phyloP scores from a whole-genome alignment of 2,888 invertebrate genomes.

The Chrysolina oricalcia region DNA sequence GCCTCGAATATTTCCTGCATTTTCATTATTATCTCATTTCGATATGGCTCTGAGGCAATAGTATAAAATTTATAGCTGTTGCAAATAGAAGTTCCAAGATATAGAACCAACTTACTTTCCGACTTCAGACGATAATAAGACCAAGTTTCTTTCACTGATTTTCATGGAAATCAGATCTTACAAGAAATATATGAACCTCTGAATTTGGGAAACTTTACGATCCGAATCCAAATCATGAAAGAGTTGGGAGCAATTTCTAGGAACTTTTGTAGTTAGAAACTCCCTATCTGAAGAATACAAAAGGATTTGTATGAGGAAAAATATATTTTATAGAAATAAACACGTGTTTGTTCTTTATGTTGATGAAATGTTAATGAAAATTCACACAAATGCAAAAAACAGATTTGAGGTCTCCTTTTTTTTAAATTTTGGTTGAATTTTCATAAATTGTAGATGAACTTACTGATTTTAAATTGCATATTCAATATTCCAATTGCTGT shows the following conservation, averaged over 20 bases:
- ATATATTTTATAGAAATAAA: neutral
- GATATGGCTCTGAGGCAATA: conserved; percentile 13
- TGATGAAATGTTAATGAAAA: too few species aligned
- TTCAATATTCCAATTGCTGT: too few species aligned
- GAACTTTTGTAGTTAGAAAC: neutral
- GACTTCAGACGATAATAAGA: conserved; percentile 36
- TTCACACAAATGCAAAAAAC: too few species aligned
- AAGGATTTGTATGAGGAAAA: neutral
- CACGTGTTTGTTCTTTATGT: neutral
- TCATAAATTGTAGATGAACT: too few species aligned
- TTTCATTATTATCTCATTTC: conserved; percentile 28
- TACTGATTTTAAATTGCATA: too few species aligned
- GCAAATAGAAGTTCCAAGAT: conserved; percentile 33
- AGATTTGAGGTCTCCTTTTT: too few species aligned
- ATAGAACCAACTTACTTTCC: conserved; percentile 31
- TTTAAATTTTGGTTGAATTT: too few species aligned
- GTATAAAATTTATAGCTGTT: conserved; percentile 34
- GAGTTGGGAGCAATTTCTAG: neutral
- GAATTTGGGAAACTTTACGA: conserved; percentile 29
- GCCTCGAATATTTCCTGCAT: neutral
- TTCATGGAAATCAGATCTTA: conserved; percentile 37
- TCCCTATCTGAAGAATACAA: neutral
- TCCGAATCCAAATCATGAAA: neutral
- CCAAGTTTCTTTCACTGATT: conserved; percentile 37
- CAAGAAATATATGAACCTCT: conserved; percentile 28